Conservation (phyloP, 2,797 vertebrate species). For the Danio albolineatus region DNA sequence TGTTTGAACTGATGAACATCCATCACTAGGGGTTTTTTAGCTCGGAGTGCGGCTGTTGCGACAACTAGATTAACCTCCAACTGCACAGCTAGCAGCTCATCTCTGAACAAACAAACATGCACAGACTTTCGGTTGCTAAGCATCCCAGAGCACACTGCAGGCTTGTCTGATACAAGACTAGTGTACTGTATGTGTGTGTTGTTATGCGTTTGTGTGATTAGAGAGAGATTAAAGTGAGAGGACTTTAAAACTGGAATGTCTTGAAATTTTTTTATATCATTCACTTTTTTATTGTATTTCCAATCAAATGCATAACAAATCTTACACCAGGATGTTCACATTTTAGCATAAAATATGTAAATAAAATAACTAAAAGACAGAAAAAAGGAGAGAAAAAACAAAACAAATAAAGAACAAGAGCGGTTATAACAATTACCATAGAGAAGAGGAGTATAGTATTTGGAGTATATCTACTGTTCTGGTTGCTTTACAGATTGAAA, state of each 20-base stretch:
- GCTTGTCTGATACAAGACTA: constrained; percentile 48
- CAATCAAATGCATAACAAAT: too few relatives aligned
- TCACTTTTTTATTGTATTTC: background rate
- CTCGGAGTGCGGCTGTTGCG: constrained; percentile 7
- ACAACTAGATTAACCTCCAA: constrained; percentile 50
- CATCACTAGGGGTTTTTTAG: constrained; percentile 36
- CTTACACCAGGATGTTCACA: too few relatives aligned
- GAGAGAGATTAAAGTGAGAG: background rate
- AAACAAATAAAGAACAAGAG: too few relatives aligned
- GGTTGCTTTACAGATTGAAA: too few relatives aligned
- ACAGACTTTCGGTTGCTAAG: constrained; percentile 62
- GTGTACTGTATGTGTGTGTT: background rate
- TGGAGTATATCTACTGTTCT: too few relatives aligned
- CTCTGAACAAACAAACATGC: constrained; percentile 58
- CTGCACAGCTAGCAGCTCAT: constrained; percentile 28
- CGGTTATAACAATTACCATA: too few relatives aligned
- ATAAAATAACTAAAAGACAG: too few relatives aligned
- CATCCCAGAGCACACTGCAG: background rate
- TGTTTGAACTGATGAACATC: constrained; percentile 12
- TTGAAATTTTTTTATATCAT: background rate
- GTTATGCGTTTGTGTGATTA: background rate
- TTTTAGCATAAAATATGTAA: too few relatives aligned
- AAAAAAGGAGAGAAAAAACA: too few relatives aligned
- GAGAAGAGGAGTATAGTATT: too few relatives aligned
- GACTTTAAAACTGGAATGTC: background rate